Base-by-base conservation (phyloP, 2,797 vertebrate species). In the Etheostoma perlongum region DNA sequence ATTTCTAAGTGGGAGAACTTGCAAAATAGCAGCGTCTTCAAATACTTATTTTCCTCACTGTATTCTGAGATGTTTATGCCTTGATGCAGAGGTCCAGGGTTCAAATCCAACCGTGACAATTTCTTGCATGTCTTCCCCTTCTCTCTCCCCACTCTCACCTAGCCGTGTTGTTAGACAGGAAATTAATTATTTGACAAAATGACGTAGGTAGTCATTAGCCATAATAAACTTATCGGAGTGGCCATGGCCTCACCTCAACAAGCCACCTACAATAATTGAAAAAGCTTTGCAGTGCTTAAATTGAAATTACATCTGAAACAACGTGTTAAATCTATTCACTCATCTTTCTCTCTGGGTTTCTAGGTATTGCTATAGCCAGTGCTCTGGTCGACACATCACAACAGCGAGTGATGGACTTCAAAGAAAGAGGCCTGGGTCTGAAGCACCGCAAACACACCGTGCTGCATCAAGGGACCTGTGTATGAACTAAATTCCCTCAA, bases 401-500 rank as follows among this genome's bases (percentile, higher is more conserved):
- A 55, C 97, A 98, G 93, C 96, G 97, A 87, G 91, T 90, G 65
- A 88, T 94, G 40, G 97, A 98, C 76, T 96, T 95, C 77, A 98
- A 96, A 94, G 97, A 98, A 66, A 95, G 97, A 94, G 94, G 92
- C 64, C 94, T 96, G 10, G 95, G 94, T 83, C 93, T 97, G 89
- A 96, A 97, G 85, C 96, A 97, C 86, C 95, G 96, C 85, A 98
- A 97, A 72, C 96, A 96, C 88, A 95, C 94, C 49, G 95, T 96
- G 40, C 95, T 96, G 68, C 97, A 97, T 81, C 97, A 98, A 91
- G 97, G 97, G 89, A 98, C 97, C 85, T 98, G 97, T 61, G 97
- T 98, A 86, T 98, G 96, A 98, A 71, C 78, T n/a, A 82, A 83
- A 63, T 48, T 58, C 7, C 84, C 52, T 66, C 78, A n/a, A 2